Base-by-base conservation (phyloP, 2,888 invertebrate genomes). In the Campoplex capitator region DNA sequence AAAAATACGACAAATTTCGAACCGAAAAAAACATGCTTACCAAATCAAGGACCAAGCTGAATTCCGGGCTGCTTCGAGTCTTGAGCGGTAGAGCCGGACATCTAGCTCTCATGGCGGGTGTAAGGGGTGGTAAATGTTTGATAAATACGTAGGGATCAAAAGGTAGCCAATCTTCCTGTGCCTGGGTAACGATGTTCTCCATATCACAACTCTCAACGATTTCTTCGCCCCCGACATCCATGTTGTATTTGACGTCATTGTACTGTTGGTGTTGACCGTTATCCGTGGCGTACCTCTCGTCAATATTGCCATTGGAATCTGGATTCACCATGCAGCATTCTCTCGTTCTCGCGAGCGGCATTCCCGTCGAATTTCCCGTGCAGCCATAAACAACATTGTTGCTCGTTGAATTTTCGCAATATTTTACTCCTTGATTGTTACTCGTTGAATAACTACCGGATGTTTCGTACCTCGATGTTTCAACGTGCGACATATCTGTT, bases 141-240 rank as follows among this genome's bases (percentile, higher is more conserved):
- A 99, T 98, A 94, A 99, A 98, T 84, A 97, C 95, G 91, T 98
- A 98, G 0, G 98, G 98, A 94, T 98, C 98, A 92, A 98, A 98
- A 0, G 97, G 96, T 89, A 98, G 98, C 95, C 97, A 97, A 85
- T 96, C 96, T 86, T 96, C 96, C 75, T 95, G 95, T 16, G 93
- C 93, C 80, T 94, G 94, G n/a, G 93, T 91, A 65, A 94, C 94
- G 93, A 94, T 94, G 78, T 93, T 94, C 32, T 93, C 93, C 89
- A 94, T 94, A 84, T 93, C 94, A 67, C 90, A 91, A 85, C 90
- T 92, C 83, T 94, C 94, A 56, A 94, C 94, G 77, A 94, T 93
- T 89, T 94, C 94, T 56, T 94, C 94, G 54, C 91, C 92, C 4
- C 94, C 93, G 65, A 94, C 93, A 80, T 94, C 93, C 91, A 93